Conservation (phyloP, 2,113 vertebrate genomes). For the Paralichthys olivaceus region DNA sequence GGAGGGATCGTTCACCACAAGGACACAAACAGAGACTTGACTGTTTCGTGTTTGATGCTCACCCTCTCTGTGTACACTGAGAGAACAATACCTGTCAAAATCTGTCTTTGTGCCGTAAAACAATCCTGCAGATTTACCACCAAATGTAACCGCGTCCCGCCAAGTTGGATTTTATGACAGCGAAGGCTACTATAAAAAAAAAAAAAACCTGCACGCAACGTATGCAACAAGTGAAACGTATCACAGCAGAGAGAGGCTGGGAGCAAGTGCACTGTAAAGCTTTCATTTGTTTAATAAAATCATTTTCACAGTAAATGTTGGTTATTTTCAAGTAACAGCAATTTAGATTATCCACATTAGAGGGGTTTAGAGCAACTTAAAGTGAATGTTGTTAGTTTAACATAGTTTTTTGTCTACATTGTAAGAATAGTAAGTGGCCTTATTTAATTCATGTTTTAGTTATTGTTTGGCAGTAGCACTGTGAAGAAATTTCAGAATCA, state of each 20-base stretch:
- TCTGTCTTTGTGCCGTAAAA: conserved; percentile 51
- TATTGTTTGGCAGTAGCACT: no score
- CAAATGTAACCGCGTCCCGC: conserved; percentile 34
- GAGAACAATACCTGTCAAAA: conserved; percentile 41
- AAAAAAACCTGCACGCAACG: neutral
- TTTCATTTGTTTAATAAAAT: neutral
- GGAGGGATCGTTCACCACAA: conserved; percentile 50
- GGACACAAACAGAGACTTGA: conserved; percentile 56
- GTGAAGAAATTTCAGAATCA: no score
- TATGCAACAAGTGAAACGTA: conserved; percentile 30
- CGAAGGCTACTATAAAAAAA: conserved; percentile 19
- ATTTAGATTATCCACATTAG: no score
- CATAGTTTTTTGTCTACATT: no score
- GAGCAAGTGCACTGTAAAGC: neutral
- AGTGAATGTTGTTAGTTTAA: no score
- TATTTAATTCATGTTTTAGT: no score
- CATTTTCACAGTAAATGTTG: no score
- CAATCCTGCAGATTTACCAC: conserved; percentile 50
- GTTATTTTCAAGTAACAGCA: no score
- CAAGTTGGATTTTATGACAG: conserved; percentile 38
- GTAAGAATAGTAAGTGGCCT: no score
- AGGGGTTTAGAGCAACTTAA: no score
- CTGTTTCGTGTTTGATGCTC: conserved; percentile 30
- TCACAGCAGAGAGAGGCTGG: neutral
- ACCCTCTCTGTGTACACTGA: neutral